Evolutionary conservation across 2,797 vertebrate genomes (phyloP), one percentile per base, ranked within the genome.

Genomic region (Leptodactylus fallax): DNA sequence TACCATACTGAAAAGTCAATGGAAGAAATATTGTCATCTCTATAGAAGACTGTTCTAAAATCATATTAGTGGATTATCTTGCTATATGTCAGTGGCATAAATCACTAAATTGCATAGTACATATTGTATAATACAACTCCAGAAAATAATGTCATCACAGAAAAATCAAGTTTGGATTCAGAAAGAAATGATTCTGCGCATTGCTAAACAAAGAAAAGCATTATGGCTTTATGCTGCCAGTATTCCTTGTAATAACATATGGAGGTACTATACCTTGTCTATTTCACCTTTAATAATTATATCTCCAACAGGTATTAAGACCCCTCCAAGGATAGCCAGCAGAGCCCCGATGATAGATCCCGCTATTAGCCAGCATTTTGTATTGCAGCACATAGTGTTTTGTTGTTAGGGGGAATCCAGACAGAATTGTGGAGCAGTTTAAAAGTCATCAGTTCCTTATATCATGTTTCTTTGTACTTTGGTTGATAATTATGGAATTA

Each of bases 301-400:
- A 87, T 98, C 90, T 90, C 98, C 98, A 60, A 97, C 25, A 0
- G 97, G 97, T 90, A 99, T 96, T 0, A 99, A 95, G 85, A 97
- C 45, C 12, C 95, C 96, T 87, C 98, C 98, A 0, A 99, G 89
- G 90, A 97, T 51, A 77, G 96, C 96, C 87, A 97, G 25, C 13
- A 94, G 53, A 0, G 90, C 97, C 3, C 97, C 96, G 0, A 97
- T 17, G 85, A 96, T 83, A 1, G 96, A 94, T 67, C 96, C 97
- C 0, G 92, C 7, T 21, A 97, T 92, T 83, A 98, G 92, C 12
- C 93, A 94, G 61, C 92, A 92, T 87, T 91, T 94, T 13, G 60
- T 85, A 76, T 71, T 71, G 79, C 95, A 95, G 74, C n/a, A 92
- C 95, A 96, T 96, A 61, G 63, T 90, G 88, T 79, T n/a, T 89